Percentiles rank a stretch among this genome's conserved stretches.
Conservation (phyloP, 1,140 invertebrate species). For the Drosophila kikkawai region DNA sequence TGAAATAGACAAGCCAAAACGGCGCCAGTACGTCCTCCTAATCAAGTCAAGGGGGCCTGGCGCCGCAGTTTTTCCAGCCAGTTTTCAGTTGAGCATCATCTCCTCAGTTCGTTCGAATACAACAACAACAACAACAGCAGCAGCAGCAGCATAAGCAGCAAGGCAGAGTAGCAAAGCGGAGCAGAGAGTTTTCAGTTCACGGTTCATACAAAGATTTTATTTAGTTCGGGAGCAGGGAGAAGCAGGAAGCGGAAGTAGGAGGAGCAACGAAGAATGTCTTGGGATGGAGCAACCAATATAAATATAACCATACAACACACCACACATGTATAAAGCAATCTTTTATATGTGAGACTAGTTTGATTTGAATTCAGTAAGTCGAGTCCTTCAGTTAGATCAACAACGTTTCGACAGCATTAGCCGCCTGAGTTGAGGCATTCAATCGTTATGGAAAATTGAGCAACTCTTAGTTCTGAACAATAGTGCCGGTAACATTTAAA, state of each 20-base stretch:
- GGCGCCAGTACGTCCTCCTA: slow-evolving; percentile 28
- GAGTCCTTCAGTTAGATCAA: slow-evolving; percentile 55
- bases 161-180: slow-evolving; percentile 22
- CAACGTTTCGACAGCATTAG: slow-evolving; percentile 54
- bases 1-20: slow-evolving; percentile 80
- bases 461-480: slow-evolving; percentile 70
- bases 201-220: slow-evolving; percentile 77
- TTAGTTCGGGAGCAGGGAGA: slow-evolving; percentile 51
- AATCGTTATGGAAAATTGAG: slow-evolving; percentile 40
- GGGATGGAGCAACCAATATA: slow-evolving; percentile 28
- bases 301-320: slow-evolving; percentile 17
- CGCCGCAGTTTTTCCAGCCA: slow-evolving; percentile 67
- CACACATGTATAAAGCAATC: slow-evolving; percentile 31
- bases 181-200: slow-evolving; percentile 57
- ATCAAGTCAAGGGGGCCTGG: slow-evolving; percentile 29
- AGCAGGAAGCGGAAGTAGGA: slow-evolving; percentile 27
- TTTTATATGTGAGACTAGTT: slow-evolving; percentile 26
- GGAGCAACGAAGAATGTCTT: slow-evolving; percentile 27
- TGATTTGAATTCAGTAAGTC: slow-evolving; percentile 40
- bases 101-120: slow-evolving; percentile 61
- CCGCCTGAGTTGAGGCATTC: slow-evolving; percentile 26
- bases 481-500: slow-evolving; percentile 79
- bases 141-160: background rate
- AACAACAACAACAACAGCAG: slow-evolving; percentile 55
- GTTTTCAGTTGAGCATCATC: slow-evolving; percentile 66